Evolutionary conservation across 2,797 vertebrate genomes (phyloP), one percentile per base, ranked within the genome.

Genomic region (Ambastaia sidthimunki): DNA sequence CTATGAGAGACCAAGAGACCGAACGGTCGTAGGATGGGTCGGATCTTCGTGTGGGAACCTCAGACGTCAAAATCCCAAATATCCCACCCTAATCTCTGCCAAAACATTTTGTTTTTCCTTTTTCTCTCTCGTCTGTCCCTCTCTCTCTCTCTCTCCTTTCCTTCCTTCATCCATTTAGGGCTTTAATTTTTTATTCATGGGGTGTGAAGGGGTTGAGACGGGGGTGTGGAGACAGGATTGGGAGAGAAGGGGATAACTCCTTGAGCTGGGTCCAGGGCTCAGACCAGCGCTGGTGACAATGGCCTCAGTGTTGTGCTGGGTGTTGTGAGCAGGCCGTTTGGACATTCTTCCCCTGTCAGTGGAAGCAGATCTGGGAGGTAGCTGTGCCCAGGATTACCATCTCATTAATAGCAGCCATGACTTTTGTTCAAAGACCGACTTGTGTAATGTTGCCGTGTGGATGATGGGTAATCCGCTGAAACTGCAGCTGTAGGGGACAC

Each of bases 361-460:
- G 98, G 97, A 98, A 98, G 97, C 97, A 97, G 97, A 97, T 95
- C 96, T 98, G 97, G 97, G 97, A 98, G 97, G 98, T 97, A 97
- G 96, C 95, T 97, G 95, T 96, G 97, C 97, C 95, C 96, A 94
- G 97, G 98, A 99, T 99, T 99, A 99, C 95, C 98, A 99, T 98
- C 97, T 99, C 98, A 99, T 99, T 99, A 98, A 98, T 98, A 98
- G 96, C 95, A 98, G 96, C 97, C 96, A 97, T 99, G 98, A 98
- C 97, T 99, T 99, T 98, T 99, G 97, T 99, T 99, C 98, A 98
- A 99, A 99, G 96, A 81, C 95, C 96, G 96, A 98, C 97, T 99
- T 98, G 96, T 97, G 97, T 97, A 97, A 97, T 98, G 97, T 99
- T 97, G 97, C 97, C 96, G 96, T 98, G 97, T 96, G 97, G 96